A percentile compares a stretch with the other conserved stretches of the same genome.
Conservation (phyloP, 2,113 vertebrate species). For the Sciurus niger region DNA sequence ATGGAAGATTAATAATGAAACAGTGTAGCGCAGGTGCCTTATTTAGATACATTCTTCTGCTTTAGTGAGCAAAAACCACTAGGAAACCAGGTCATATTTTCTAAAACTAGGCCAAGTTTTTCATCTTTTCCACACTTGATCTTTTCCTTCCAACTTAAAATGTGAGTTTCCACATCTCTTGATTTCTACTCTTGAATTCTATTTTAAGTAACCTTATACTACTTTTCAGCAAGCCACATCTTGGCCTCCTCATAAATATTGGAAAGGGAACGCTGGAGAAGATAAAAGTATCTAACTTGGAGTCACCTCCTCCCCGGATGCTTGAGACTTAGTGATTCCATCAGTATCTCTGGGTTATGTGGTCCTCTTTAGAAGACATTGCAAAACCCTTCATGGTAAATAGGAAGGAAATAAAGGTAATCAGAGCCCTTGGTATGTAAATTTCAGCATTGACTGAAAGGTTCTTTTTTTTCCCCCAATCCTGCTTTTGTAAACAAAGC, state of each 20-base stretch:
- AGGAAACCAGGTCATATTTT: conserved; percentile 46
- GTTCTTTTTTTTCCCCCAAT: conserved; percentile 85
- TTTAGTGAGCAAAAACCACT: not conserved
- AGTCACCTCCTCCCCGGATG: not conserved
- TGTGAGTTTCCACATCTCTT: conserved; percentile 45
- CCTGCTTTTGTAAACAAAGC: conserved; percentile 92
- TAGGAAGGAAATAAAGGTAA: conserved; percentile 83
- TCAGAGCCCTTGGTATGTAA: conserved; percentile 91
- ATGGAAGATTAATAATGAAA: not conserved
- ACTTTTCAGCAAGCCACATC: conserved; percentile 9
- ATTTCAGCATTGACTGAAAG: conserved; percentile 89
- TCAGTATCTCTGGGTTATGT: not conserved
- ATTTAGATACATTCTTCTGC: not conserved
- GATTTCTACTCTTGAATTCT: conserved; percentile 64
- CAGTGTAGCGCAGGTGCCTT: not conserved
- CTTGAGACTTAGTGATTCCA: not conserved
- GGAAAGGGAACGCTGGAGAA: not conserved
- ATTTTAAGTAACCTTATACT: not conserved
- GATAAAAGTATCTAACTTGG: not conserved
- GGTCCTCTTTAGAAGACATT: conserved; percentile 59
- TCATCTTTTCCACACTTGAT: not conserved
- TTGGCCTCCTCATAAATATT: not conserved
- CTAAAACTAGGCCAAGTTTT: conserved; percentile 41
- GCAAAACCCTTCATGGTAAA: conserved; percentile 67
- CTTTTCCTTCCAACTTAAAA: conserved; percentile 38